phyloP scores from a whole-genome alignment of 2,888 invertebrate species.

The Catotricha subobsoleta region DNA sequence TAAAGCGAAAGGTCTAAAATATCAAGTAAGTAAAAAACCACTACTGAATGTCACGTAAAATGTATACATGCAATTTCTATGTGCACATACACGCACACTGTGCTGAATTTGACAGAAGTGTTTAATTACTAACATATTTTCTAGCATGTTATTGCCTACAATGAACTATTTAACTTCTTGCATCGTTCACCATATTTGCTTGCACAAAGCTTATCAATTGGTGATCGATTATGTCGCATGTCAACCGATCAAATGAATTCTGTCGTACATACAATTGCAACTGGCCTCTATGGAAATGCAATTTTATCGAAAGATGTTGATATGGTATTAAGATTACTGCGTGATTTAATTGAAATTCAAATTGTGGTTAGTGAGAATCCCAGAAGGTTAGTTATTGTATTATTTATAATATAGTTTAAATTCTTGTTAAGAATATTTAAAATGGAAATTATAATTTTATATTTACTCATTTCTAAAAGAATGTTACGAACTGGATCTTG shows the following conservation, averaged over 20 bases:
- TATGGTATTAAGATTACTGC: conserved; percentile 41
- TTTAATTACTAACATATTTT: conserved; percentile 6
- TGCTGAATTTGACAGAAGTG: not conserved
- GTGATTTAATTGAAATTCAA: conserved; percentile 53
- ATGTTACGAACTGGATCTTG: conserved; percentile 70
- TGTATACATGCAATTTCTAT: too few relatives aligned
- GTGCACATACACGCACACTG: too few relatives aligned
- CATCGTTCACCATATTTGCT: conserved; percentile 50
- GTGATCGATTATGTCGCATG: conserved; percentile 37
- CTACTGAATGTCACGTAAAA: too few relatives aligned
- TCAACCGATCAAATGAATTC: conserved; percentile 22
- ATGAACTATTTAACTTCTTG: conserved; percentile 48
- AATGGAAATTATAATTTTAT: too few relatives aligned
- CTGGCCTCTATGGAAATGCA: conserved; percentile 54
- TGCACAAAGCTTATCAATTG: conserved; percentile 47
- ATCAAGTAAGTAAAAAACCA: conserved; percentile 40
- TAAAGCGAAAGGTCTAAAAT: conserved; percentile 63
- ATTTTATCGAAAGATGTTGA: conserved; percentile 58
- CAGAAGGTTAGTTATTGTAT: conserved; percentile 32
- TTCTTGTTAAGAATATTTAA: too few relatives aligned
- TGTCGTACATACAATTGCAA: conserved; percentile 29
- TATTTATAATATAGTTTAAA: conserved; percentile 3
- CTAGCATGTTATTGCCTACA: conserved; percentile 41
- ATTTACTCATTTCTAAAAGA: too few relatives aligned
- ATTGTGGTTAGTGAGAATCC: conserved; percentile 51